Evolutionary conservation across 2,888 invertebrate genomes (phyloP).

Genomic region (Drosophila multiciliata): DNA sequence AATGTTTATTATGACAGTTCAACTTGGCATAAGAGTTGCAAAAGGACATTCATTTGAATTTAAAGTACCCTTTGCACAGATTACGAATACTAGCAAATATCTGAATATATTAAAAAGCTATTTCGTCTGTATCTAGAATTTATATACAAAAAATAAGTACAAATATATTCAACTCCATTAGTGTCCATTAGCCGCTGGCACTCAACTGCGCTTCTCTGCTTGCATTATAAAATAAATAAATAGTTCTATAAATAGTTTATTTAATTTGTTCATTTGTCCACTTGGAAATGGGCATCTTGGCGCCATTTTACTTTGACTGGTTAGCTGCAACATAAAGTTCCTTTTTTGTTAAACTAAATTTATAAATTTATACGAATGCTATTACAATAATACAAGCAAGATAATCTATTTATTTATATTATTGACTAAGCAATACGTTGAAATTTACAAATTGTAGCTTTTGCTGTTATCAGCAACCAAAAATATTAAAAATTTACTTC

Average conservation of each 20-base stretch:
- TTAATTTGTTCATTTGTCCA: not conserved
- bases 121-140: not conserved
- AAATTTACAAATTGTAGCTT: not conserved
- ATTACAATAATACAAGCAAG: not conserved
- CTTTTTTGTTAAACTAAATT: not conserved
- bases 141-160: not conserved
- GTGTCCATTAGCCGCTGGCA: not conserved
- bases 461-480: not conserved
- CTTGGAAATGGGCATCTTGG: not conserved
- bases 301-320: not conserved
- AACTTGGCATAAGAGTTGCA: not conserved
- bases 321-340: not conserved
- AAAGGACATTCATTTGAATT: not conserved
- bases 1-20: conserved; percentile 21
- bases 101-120: not conserved
- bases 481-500: not conserved
- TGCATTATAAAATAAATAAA: not conserved
- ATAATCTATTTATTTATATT: not conserved
- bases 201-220: not conserved
- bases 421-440: not conserved
- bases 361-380: not conserved
- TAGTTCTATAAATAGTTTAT: not conserved
- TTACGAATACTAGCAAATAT: not conserved
- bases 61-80: not conserved
- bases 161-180: not conserved